phyloP scores from a whole-genome alignment of 2,888 invertebrate species.

The Rhamnusium bicolor region DNA sequence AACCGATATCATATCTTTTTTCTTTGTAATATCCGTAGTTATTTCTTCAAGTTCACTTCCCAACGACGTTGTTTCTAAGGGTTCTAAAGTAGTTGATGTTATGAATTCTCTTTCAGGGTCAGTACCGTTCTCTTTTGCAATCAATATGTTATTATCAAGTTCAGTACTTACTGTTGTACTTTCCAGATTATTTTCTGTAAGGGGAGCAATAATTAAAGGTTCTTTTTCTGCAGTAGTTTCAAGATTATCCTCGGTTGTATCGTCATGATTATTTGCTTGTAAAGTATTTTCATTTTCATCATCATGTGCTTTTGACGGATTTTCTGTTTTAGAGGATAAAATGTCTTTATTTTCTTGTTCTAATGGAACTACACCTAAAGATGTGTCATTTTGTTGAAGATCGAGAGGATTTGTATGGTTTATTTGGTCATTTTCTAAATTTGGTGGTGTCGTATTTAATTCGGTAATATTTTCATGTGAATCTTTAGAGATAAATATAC shows the following conservation, averaged over 20 bases:
- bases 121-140: background rate
- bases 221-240: background rate
- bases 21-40: too few relatives aligned
- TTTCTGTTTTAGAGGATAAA: too few relatives aligned
- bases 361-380: conserved; percentile 57
- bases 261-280: background rate
- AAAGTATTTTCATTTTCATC: too few relatives aligned
- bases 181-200: background rate
- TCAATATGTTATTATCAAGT: background rate
- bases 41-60: background rate
- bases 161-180: background rate
- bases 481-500: conserved; percentile 44
- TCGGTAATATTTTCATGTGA: conserved; percentile 59
- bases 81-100: background rate
- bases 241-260: background rate
- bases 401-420: conserved; percentile 73
- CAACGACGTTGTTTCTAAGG: background rate
- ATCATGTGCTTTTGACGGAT: too few relatives aligned
- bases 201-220: background rate
- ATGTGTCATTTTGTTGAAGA: conserved; percentile 50
- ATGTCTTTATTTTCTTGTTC: conserved; percentile 42
- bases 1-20: conserved; percentile 31
- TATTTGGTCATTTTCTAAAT: conserved; percentile 73
- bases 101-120: background rate
- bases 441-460: conserved; percentile 64